Base-by-base conservation (phyloP, 1,140 invertebrate species). In the Tetramorium simillimum region DNA sequence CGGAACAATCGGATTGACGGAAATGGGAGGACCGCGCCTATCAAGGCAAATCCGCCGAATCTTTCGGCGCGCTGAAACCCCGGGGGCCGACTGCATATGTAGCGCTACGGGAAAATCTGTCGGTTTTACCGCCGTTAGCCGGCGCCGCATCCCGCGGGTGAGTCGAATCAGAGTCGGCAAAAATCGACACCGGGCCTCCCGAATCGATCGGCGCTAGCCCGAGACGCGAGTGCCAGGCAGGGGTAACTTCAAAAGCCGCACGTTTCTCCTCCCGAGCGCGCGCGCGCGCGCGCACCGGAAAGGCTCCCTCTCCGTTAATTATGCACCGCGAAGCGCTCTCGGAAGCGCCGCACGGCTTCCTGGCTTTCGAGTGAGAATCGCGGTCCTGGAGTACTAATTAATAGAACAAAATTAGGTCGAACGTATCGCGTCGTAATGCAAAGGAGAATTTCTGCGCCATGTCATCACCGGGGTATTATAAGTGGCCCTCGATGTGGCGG, bases 341-440 rank as follows among this genome's bases (percentile, higher is more conserved):
- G 77, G 56, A 51, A 43, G 43, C 28, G 63, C 6, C 49, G 18
- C 81, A n/a, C 81, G 40, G 56, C 70, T 76, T 76, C 49, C 70
- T n/a, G 63, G 46, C 33, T 56, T 78, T 85, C 81, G 70, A 81
- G 65, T 40, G 81, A 63, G n/a, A 65, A 51, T 76, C 81, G 81
- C 43, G 53, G 70, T 49, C 46, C 56, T 58, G 21, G 51, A 73
- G 69, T 82, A 46, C 81, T 85, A 85, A 85, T 85, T 85, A 85
- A 85, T 85, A 85, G 43, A 85, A 85, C 33, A 60, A 85, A 85
- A 85, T 76, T 85, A 63, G 81, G 70, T 85, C 72, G 43, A 85
- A 85, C 56, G 49, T 58, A 81, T 67, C 51, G 21, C 46, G n/a
- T 56, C 9, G 28, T 70, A 56, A 70, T 43, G 78, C 10, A 56